Conservation (phyloP, 2,797 vertebrate species). For the Crax fasciolata region DNA sequence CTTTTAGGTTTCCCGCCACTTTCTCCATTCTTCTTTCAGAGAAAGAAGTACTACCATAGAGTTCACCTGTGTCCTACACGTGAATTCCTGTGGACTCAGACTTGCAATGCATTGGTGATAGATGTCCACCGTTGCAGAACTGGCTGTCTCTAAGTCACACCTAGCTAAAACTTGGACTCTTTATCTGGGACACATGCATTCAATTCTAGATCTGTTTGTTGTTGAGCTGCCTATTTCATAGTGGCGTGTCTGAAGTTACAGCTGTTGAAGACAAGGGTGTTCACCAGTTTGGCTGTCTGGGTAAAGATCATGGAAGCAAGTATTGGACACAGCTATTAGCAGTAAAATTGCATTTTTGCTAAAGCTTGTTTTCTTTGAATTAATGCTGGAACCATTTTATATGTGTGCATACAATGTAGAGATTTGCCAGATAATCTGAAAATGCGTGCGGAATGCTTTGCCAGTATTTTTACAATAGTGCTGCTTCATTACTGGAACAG, state of each 20-base stretch:
- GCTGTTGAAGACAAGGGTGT: accelerated
- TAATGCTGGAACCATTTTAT: not conserved
- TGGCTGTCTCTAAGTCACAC: not conserved
- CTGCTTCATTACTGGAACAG: not conserved
- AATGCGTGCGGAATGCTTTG: not conserved
- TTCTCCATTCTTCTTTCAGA: not conserved
- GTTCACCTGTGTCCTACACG: not conserved
- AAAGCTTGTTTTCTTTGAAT: not conserved
- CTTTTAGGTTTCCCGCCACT: not conserved
- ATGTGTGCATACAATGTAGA: not conserved
- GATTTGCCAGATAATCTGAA: not conserved
- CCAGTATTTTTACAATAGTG: not conserved
- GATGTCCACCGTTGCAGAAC: not conserved
- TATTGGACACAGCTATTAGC: not conserved
- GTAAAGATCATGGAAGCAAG: accelerated
- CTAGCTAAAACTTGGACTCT: not conserved
- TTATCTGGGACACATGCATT: not conserved
- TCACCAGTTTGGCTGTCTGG: not conserved
- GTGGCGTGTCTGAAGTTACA: not conserved
- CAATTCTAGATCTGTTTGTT: not conserved
- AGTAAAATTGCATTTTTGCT: not conserved
- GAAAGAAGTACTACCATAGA: not conserved
- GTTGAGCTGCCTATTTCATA: not conserved
- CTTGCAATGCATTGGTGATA: not conserved
- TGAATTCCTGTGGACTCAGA: not conserved